Evolutionary conservation across 1,140 invertebrate genomes (phyloP).

Genomic region (Plectrocnemia conspersa): DNA sequence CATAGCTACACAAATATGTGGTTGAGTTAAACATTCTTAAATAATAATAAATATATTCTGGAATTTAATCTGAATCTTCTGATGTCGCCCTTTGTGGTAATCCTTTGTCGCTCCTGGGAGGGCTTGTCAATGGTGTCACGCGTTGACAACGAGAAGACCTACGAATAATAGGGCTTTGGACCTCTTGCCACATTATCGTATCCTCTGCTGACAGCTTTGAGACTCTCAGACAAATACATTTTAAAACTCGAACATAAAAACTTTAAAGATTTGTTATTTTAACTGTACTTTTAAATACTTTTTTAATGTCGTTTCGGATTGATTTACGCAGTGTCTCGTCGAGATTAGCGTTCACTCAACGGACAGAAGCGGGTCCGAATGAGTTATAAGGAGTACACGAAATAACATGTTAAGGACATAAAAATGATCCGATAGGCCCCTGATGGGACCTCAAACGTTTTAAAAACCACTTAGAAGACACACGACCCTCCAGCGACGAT

Average conservation of each 20-base stretch:
- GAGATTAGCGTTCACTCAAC: conserved; percentile 25
- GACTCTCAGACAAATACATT: background rate
- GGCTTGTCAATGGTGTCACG: conserved; percentile 18
- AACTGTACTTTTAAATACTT: conserved; percentile 10
- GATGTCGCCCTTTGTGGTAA: conserved; percentile 15
- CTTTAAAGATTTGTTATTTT: background rate
- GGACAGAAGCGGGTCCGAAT: conserved; percentile 27
- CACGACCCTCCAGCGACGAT: conserved; percentile 8
- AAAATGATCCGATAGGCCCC: conserved; percentile 30
- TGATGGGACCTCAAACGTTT: conserved; percentile 18
- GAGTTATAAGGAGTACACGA: conserved; percentile 26
- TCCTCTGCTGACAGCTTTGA: conserved; percentile 1
- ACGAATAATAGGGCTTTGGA: conserved; percentile 4
- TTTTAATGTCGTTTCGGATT: background rate
- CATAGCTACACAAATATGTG: too few species aligned
- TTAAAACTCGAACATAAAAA: background rate
- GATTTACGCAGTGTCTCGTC: conserved; percentile 3
- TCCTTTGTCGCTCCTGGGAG: conserved; percentile 23
- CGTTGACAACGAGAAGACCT: conserved; percentile 11
- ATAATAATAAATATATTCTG: too few species aligned
- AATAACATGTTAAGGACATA: conserved; percentile 33
- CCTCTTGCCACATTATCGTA: background rate
- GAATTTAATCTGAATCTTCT: too few species aligned
- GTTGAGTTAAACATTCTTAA: too few species aligned
- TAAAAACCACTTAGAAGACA: conserved; percentile 31